Evolutionary conservation across 2,797 vertebrate genomes (phyloP), one percentile per base, ranked within the genome.

Genomic region (Arrhamphus sclerolepis): DNA sequence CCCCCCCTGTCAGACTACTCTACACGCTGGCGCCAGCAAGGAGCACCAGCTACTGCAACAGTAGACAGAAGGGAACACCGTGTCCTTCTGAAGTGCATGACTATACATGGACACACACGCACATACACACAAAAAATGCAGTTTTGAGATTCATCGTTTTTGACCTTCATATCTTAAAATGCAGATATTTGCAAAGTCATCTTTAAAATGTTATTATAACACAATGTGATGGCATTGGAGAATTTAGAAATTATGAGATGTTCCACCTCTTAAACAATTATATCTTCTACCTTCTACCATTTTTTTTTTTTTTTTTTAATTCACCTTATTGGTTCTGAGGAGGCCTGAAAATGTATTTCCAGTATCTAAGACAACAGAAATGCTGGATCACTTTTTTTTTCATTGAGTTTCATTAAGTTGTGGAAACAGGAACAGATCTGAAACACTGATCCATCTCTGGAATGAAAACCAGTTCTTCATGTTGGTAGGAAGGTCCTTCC

Each of bases 1-100:
- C 85, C 77, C 24, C 24, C 70, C 72, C 81, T 85, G 75, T 66
- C 68, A 87, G 70, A 74, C 81, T 84, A 79, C 83, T 87, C 85
- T 87, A 46, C 84, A 78, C 77, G 31, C 75, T 80, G 85, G 87
- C 80, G 75, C 81, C 86, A 84, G 83, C 40, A 63, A 80, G 72
- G 81, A 89, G 88, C 83, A 88, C 77, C 66, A 66, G 80, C 85
- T 90, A 80, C 83, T 78, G 67, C 87, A 88, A 85, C 80, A 78
- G 79, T 65, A 73, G 78, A 80, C 73, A 75, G 75, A 63, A 58
- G 69, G 66, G 78, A 85, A 89, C 88, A 85, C 66, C 11, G 28
- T 77, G 87, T 87, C 78, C 84, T 73, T 72, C 74, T 70, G 59
- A 55, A 75, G 31, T 53, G 41, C 56, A 44, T 75, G 70, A 72